Evolutionary conservation across 2,113 vertebrate species (phyloP).

Genomic region (Stegastes partitus): DNA sequence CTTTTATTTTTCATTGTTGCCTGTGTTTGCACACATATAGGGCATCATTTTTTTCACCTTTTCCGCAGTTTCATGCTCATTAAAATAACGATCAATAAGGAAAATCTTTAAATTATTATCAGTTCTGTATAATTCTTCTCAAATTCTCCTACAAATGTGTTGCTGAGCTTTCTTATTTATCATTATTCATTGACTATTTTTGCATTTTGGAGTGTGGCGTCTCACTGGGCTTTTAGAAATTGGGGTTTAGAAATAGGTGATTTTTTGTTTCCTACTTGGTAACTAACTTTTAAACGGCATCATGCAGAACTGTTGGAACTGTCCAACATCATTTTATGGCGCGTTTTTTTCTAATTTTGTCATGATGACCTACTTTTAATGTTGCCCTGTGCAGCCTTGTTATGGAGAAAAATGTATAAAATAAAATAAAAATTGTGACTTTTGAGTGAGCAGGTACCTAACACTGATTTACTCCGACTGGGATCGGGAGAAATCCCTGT

Average conservation of each 20-base stretch:
- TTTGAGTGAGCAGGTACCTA: neutral
- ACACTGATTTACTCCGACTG: neutral
- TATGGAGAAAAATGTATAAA: constrained; percentile 8
- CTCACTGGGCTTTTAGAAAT: too few relatives aligned
- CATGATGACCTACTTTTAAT: neutral
- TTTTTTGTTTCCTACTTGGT: too few relatives aligned
- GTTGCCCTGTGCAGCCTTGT: neutral
- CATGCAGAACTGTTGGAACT: too few relatives aligned
- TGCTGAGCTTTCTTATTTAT: too few relatives aligned
- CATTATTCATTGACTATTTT: too few relatives aligned
- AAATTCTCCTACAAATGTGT: too few relatives aligned
- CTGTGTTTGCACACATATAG: neutral
- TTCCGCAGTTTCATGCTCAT: neutral
- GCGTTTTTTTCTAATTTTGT: too few relatives aligned
- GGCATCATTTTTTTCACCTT: neutral
- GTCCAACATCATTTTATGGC: too few relatives aligned
- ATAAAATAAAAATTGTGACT: neutral
- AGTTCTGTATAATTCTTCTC: neutral
- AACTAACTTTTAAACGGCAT: too few relatives aligned
- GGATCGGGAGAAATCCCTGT: neutral
- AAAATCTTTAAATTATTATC: neutral
- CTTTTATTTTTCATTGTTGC: neutral
- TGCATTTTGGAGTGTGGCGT: too few relatives aligned
- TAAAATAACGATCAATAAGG: neutral
- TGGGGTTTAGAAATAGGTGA: too few relatives aligned